phyloP scores from a whole-genome alignment of 2,888 invertebrate genomes.

The Allolobophora icterica region DNA sequence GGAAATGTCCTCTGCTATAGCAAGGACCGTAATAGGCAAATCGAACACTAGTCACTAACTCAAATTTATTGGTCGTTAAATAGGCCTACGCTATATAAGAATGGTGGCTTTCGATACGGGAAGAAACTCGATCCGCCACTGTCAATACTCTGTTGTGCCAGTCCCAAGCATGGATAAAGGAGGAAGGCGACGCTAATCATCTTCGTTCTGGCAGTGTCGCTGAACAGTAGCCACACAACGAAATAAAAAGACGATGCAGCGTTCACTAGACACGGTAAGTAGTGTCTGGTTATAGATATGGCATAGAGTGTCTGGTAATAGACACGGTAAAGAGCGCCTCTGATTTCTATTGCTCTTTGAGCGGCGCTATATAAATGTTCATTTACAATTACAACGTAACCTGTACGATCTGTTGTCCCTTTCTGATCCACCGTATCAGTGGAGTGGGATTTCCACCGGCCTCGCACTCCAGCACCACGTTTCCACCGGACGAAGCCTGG shows the following conservation, averaged over 20 bases:
- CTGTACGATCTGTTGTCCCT: conserved; percentile 68
- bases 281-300: no score
- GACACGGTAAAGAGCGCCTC: not conserved
- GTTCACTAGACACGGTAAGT: no score
- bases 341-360: not conserved
- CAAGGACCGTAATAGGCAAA: not conserved
- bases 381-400: conserved; percentile 46
- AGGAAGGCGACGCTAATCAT: no score
- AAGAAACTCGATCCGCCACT: no score
- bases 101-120: no score
- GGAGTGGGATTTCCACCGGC: conserved; percentile 81
- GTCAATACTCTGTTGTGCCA: no score
- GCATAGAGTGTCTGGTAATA: not conserved
- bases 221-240: no score
- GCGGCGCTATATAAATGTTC: not conserved
- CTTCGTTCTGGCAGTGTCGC: no score
- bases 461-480: conserved; percentile 77
- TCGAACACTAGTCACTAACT: not conserved
- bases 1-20: not conserved
- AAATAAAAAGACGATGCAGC: no score
- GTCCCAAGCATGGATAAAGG: no score
- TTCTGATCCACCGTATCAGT: conserved; percentile 80
- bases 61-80: not conserved
- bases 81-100: not conserved
- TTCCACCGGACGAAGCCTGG: conserved; percentile 50